Base-by-base conservation (phyloP, 2,888 invertebrate species). In the Colostygia pectinataria region DNA sequence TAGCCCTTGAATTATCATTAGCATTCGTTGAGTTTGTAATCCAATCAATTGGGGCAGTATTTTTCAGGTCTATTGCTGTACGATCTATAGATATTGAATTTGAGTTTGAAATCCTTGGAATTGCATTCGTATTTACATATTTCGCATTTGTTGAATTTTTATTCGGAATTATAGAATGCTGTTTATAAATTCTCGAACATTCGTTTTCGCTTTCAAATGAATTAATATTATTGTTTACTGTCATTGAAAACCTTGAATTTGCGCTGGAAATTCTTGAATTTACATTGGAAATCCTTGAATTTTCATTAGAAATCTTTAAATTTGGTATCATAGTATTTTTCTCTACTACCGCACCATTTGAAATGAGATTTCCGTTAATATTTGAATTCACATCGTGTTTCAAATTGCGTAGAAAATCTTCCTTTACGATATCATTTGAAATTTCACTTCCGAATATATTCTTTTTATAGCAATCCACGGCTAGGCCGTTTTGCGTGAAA, bases 361-460 rank as follows among this genome's bases (percentile, higher is more conserved):
- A n/a, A n/a, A n/a, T n/a, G n/a, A n/a, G n/a, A n/a, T n/a, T 34
- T 10, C 8, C 7, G 12, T 39, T 18, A 12, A 29, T 3, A 18
- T 18, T 28, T 9, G 27, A 34, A 34, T 24, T 31, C 0, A n/a
- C 15, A 15, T n/a, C n/a, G n/a, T n/a, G n/a, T 12, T 40, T 47
- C 8, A 15, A 12, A 10, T 15, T 34, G 1, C 13, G 15, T 28
- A 40, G 29, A 2, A 39, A 36, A 27, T 43, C 36, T 8, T 38
- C 51, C 24, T 28, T 41, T 1, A n/a, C n/a, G n/a, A n/a, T n/a
- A n/a, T 41, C 42, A 27, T 51, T 45, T 5, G 41, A 32, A 12
- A 15, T 4, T 12, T 25, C 23, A 23, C 5, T 20, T 5, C 6
- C 20, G 15, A 18, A 13, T 2, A 28, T 2, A 8, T 14, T 24